Evolutionary conservation across 2,888 invertebrate species (phyloP).

Genomic region (Lycophotia porphyrea): DNA sequence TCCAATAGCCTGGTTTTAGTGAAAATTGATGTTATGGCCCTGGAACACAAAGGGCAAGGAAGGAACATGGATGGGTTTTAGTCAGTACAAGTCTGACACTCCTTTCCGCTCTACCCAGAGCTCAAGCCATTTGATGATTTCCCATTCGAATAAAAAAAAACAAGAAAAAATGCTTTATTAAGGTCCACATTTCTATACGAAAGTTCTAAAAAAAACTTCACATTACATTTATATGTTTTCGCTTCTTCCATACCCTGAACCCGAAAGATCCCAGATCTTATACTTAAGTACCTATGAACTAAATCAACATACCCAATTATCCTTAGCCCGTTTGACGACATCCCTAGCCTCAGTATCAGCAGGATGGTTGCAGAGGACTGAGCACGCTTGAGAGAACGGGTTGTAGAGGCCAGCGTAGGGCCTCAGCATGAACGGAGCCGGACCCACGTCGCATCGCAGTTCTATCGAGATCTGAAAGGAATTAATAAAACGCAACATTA

Average conservation of each 20-base stretch:
- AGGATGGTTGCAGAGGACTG: conserved; percentile 96
- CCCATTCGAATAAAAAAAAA: too few species aligned
- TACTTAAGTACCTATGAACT: neutral
- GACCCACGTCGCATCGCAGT: conserved; percentile 91
- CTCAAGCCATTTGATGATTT: too few species aligned
- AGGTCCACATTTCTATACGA: neutral
- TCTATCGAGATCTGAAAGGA: conserved; percentile 80
- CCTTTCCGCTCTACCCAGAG: too few species aligned
- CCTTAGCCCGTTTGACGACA: conserved; percentile 93
- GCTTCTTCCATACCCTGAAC: neutral
- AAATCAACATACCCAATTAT: conserved; percentile 90
- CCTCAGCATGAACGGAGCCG: conserved; percentile 93
- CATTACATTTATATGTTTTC: neutral
- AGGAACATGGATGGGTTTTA: too few species aligned
- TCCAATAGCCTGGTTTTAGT: neutral
- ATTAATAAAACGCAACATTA: neutral
- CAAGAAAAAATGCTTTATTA: too few species aligned
- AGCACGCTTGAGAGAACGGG: conserved; percentile 95
- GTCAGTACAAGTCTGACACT: too few species aligned
- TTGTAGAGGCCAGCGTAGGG: conserved; percentile 95
- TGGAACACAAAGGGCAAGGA: too few species aligned
- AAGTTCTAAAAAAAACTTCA: neutral
- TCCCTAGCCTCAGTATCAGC: conserved; percentile 93
- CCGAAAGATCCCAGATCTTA: neutral
- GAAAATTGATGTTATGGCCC: too few species aligned